Evolutionary conservation across 2,113 vertebrate genomes (phyloP), one percentile per base, ranked within the genome.

Genomic region (Gracilinanus agilis): DNA sequence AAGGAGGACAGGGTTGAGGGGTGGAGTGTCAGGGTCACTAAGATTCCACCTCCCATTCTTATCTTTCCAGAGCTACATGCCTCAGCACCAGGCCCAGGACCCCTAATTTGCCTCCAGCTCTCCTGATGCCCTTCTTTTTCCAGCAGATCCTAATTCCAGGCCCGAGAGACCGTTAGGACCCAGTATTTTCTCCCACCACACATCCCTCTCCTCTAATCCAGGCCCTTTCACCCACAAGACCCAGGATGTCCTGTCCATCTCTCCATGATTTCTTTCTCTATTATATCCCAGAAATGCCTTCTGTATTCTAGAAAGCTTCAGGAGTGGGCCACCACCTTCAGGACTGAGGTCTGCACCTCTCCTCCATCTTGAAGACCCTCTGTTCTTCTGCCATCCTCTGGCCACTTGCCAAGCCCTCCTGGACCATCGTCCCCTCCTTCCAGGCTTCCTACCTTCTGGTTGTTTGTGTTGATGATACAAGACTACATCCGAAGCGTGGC

Each of bases 381-480:
- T n/a, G 61, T 10, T 58, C 56, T 24, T 55, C 23, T 24, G 55
- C 23, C 23, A 55, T 24, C 55, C 55, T 58, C 24, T 58, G 56
- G 29, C 10, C 13, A 21, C 34, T 75, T n/a, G 21, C 16, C 19
- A 75, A 75, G 5, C 9, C 55, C 56, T 10, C 24, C 56, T 27
- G 25, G 34, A 34, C 61, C 24, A 34, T 1, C 13, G 1, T 67
- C 29, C 61, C 29, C 61, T 67, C 3, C 44, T n/a, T 75, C 13
- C 61, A 75, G 7, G 13, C 10, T 1, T 96, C 99, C 2, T 93
- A 99, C 99, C 99, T 97, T 99, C 99, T 0, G 99, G 99, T 96
- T 99, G 99, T 97, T 99, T 99, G 98, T 99, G 99, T 96, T 99
- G 99, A 97, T 99, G 99, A 97, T 99, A 99, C 0, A 99, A 98